Base-by-base conservation (phyloP, 1,140 invertebrate genomes). In the Chironomus striatipennis region DNA sequence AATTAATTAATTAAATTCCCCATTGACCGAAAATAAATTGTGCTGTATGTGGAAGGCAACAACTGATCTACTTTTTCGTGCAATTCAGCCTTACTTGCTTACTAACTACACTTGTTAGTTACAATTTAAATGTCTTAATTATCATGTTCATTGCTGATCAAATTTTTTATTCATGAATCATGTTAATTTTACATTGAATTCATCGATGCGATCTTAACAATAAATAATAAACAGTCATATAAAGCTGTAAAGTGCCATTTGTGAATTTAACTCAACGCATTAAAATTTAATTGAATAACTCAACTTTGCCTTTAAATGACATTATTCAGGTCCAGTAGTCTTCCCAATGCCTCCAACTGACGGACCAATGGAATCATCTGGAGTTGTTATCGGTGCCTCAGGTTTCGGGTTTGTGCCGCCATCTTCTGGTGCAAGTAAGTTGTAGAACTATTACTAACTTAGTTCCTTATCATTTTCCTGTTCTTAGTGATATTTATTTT, bases 391-490 rank as follows among this genome's bases (percentile, higher is more conserved):
- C 73, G 81, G 81, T n/a, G 81, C 81, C 76, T 82, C 81, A 21
- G 81, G 81, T 70, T 82, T 79, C 73, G 81, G 81, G 20, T 82
- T 82, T 76, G 81, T 82, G 76, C 81, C 81, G 47, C 81, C 81
- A 57, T n/a, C 12, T 1, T 7, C 12, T 15, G n/a, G 47, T 57
- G 47, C 47, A 57, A 57, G 47, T 57, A 57, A 57, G 47, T 57
- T 57, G 0, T 57, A 1, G n/a, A 5, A 34, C 24, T 34, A 34
- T n/a, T 34, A 34, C 24, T 34, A 34, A 34, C 24, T 34, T 1
- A 34, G 1, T 57, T 47, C 43, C 43, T 57, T 57, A 15, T 12
- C 12, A 15, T 2, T 34, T 34, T 34, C 24, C 24, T 34, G 5
- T 34, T 34, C 24, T 34, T 34, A 34, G 24, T 34, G 24, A 2